These are phyloP conservation scores for Tragelaphus scriptus DNA, from an alignment of 2,113 vertebrate species.

Conservation along the genomic window DNA sequence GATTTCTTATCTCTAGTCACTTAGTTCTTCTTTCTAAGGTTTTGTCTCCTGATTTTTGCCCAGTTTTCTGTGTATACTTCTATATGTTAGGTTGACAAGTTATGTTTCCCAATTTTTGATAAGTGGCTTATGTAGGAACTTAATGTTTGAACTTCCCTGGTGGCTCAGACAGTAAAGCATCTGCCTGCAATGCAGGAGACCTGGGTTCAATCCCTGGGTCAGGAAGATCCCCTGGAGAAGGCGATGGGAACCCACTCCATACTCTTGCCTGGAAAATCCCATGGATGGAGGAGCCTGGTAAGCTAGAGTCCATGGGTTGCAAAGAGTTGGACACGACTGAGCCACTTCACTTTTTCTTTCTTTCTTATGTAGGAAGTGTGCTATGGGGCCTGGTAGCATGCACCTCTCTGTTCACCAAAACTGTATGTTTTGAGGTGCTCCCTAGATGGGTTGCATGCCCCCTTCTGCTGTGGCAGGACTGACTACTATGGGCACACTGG, in stretches of 20 bases:
- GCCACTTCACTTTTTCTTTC: background rate
- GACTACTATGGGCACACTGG: background rate
- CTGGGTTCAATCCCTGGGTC: background rate
- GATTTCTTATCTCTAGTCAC: background rate
- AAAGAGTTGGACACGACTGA: background rate
- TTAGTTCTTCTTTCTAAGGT: background rate
- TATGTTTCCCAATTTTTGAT: background rate
- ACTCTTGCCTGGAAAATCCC: background rate
- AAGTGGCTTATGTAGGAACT: background rate
- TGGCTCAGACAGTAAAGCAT: background rate
- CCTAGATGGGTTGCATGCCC: background rate
- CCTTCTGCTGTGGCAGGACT: background rate
- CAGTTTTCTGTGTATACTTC: background rate
- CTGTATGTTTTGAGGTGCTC: background rate
- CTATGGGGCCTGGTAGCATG: background rate
- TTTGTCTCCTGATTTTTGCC: background rate
- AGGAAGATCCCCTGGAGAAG: background rate
- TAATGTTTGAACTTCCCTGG: background rate
- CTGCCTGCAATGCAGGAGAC: background rate
- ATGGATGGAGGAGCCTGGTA: background rate
- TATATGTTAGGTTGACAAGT: background rate
- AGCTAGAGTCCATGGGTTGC: background rate
- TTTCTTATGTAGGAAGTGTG: background rate
- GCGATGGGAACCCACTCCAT: background rate
- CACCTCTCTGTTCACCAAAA: background rate